phyloP scores from a whole-genome alignment of 1,140 invertebrate species.

The Scaptomyza graminum region DNA sequence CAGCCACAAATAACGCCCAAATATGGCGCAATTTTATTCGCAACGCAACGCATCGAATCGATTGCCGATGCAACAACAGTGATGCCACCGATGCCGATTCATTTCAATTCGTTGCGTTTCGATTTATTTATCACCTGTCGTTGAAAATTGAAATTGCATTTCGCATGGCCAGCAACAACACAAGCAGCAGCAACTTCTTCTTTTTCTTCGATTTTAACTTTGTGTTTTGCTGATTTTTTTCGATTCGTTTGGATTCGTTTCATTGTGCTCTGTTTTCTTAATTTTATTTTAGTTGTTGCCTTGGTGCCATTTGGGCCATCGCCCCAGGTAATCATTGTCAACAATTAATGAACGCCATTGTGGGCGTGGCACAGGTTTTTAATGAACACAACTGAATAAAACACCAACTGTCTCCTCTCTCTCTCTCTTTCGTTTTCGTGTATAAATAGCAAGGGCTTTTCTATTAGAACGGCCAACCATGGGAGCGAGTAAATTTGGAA shows the following conservation, averaged over 20 bases:
- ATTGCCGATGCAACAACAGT: slow-evolving; percentile 46
- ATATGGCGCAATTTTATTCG: slow-evolving; percentile 80
- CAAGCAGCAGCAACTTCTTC: not conserved
- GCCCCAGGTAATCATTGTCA: slow-evolving; percentile 78
- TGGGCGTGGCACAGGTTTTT: slow-evolving; percentile 68
- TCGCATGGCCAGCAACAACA: slow-evolving; percentile 30
- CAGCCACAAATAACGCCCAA: slow-evolving; percentile 78
- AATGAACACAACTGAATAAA: slow-evolving; percentile 56
- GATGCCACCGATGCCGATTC: slow-evolving; percentile 60
- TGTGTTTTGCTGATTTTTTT: not conserved
- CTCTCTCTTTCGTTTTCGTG: not conserved
- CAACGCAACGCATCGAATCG: slow-evolving; percentile 74
- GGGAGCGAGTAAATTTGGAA: not conserved
- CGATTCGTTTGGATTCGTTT: slow-evolving; percentile 27
- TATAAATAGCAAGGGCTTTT: slow-evolving; percentile 65
- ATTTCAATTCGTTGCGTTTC: slow-evolving; percentile 77
- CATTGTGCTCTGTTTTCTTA: slow-evolving; percentile 24
- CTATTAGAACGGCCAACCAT: slow-evolving; percentile 67
- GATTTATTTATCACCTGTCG: slow-evolving; percentile 83
- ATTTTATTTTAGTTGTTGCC: slow-evolving; percentile 8
- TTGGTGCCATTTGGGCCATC: slow-evolving; percentile 36
- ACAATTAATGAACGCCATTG: slow-evolving; percentile 76
- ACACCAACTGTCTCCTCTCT: not conserved
- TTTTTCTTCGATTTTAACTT: slow-evolving; percentile 29
- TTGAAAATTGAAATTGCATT: slow-evolving; percentile 83